Conservation (phyloP, 2,113 vertebrate species). For the Xerus inauris region DNA sequence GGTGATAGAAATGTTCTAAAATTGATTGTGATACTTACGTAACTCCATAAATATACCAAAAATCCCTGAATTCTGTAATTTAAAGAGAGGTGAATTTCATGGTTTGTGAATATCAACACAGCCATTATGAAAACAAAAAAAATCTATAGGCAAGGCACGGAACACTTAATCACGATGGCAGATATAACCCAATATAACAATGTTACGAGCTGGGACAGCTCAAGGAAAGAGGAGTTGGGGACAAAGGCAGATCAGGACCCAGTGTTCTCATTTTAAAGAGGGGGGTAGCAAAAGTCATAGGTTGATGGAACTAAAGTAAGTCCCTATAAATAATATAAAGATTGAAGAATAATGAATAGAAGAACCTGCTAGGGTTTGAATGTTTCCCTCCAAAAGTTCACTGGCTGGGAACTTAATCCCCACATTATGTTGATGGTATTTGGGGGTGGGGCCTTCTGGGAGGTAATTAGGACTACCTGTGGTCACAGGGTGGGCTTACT, state of each 20-base stretch:
- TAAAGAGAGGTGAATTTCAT: neutral
- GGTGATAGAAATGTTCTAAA: neutral
- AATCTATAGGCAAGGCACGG: neutral
- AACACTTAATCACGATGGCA: neutral
- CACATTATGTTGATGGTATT: neutral
- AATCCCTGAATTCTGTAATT: neutral
- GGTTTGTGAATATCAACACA: neutral
- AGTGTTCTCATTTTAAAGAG: neutral
- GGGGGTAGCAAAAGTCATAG: no score
- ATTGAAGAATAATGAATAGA: neutral
- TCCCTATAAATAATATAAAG: neutral
- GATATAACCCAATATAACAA: neutral
- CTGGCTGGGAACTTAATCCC: neutral
- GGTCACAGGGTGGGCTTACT: neutral
- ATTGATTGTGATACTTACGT: neutral
- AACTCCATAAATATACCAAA: neutral
- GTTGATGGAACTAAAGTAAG: neutral
- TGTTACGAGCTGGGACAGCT: neutral
- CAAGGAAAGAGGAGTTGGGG: fast-evolving
- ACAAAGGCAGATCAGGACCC: neutral
- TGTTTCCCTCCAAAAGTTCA: neutral
- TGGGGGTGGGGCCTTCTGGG: neutral
- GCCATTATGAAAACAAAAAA: neutral
- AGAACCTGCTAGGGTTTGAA: neutral
- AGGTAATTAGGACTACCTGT: neutral